Evolutionary conservation across 1,140 invertebrate species (phyloP), one percentile per base, ranked within the genome.

Genomic region (Eufriesea mexicana): DNA sequence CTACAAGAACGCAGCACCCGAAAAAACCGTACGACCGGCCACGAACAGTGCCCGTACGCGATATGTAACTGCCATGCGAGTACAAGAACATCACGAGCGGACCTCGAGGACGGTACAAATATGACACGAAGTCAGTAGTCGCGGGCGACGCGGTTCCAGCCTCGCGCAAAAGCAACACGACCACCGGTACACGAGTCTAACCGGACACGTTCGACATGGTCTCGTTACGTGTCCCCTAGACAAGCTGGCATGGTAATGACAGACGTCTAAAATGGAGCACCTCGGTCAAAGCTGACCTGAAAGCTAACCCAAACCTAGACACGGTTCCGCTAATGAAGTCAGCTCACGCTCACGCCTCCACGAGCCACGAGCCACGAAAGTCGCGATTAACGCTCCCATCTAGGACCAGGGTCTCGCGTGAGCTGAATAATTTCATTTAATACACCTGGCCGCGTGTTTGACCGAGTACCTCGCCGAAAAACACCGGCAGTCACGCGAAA

Each of bases 81-180:
- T 76, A 76, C 45, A 64, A 64, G 74, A 64, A 64, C 59, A 54
- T 25, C 4, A 45, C 20, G n/a, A 64, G 51, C 23, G n/a, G 20
- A 2, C 12, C 25, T 72, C 67, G 54, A 42, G 20, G 10, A 71
- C 25, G 25, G 78, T 66, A 75, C 71, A 49, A 81, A 81, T 80
- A 66, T 64, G 70, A 81, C 61, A 66, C 71, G 59, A 64, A 55
- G 49, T 51, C 49, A 61, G 71, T 75, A 75, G 79, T 66, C 12
- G 76, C 59, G 70, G 45, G 51, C 12, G 35, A 80, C 47, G 62
- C 49, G 51, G 45, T 73, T 55, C 35, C 6, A 54, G 35, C 28
- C 55, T 47, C 7, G 9, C 35, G 35, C 14, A 35, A 35, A 16
- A 68, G 42, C 55, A 59, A 73, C 71, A 42, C 20, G 55, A 61